Evolutionary conservation across 2,888 invertebrate genomes (phyloP), one percentile per base, ranked within the genome.

Genomic region (Carabus problematicus): DNA sequence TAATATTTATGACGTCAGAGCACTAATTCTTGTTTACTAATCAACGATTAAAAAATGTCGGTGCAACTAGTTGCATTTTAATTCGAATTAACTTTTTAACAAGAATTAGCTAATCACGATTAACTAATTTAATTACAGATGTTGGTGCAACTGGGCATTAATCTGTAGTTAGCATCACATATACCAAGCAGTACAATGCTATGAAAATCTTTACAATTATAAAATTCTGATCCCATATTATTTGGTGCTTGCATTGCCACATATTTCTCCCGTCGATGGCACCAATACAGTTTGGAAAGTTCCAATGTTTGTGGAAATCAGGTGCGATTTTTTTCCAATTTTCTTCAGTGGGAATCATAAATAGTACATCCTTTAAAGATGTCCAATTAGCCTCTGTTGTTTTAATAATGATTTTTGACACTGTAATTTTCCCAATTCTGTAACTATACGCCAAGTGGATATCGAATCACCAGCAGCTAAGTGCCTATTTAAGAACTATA

Each of bases 101-200:
- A n/a, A n/a, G n/a, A n/a, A n/a, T n/a, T n/a, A n/a, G n/a, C n/a
- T n/a, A n/a, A n/a, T n/a, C n/a, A n/a, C n/a, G n/a, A n/a, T n/a
- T n/a, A n/a, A n/a, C n/a, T n/a, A n/a, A n/a, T n/a, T n/a, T n/a
- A n/a, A n/a, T n/a, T n/a, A n/a, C n/a, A n/a, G n/a, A n/a, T n/a
- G n/a, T n/a, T n/a, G n/a, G n/a, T n/a, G n/a, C n/a, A n/a, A n/a
- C n/a, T n/a, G n/a, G n/a, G n/a, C n/a, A 19, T 70, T 47, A 73
- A 74, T 43, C 43, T 29, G 49, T 73, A 73, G 47, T 73, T 70
- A 0, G 71, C 72, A 67, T 74, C 72, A 14, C 72, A 72, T 18
- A 72, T 54, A 16, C 69, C 73, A 4, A 75, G 43, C 1, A 74
- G 49, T 43, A 72, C 70, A 55, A 73, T 71, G 54, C 75, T 73